Evolutionary conservation across 1,140 invertebrate genomes (phyloP), one percentile per base, ranked within the genome.

Genomic region (Listronotus oregonensis): DNA sequence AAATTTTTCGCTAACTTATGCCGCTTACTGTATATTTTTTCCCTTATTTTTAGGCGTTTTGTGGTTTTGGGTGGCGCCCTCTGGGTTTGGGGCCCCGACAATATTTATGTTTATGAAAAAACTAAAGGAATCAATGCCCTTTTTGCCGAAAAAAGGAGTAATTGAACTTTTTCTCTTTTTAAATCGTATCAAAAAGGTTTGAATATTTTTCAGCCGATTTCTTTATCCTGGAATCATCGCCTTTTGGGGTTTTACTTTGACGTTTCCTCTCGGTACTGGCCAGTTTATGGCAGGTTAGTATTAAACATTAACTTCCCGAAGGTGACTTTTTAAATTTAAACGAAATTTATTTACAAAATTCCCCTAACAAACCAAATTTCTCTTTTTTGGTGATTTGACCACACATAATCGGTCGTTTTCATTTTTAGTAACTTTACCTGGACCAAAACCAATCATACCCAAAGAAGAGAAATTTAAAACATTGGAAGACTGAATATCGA

Each of bases 381-480:
- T 27, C 21, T 27, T 17, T 58, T 31, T 54, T 61, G 64, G 69
- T 1, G 91, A 95, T 78, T 81, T 95, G 1, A 92, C 89, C 37
- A 93, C 90, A 10, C 91, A 94, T 73, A 90, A 91, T 73, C 90
- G 92, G 91, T 97, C 47, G 82, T 89, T 31, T 89, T 93, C 11
- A 81, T 99, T 8, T 98, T 99, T 75, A 92, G 92, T 31, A 98
- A 99, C 81, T 96, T 98, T 76, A 97, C 95, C 0, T 99, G 96
- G 96, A 91, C 90, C 0, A 87, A 90, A 63, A 79, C 83, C 15
- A 83, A 91, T 68, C 81, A 95, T 51, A 90, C 90, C 94, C 0
- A 90, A 94, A 74, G 91, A 98, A 77, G 87, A 89, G 51, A 88
- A 89, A 21, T 84, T 98, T 98, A 0, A 85, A 86, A 14, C 90